These are phyloP conservation scores for Trogon surrucura DNA, from an alignment of 2,113 vertebrate genomes.

Conservation along the genomic window DNA sequence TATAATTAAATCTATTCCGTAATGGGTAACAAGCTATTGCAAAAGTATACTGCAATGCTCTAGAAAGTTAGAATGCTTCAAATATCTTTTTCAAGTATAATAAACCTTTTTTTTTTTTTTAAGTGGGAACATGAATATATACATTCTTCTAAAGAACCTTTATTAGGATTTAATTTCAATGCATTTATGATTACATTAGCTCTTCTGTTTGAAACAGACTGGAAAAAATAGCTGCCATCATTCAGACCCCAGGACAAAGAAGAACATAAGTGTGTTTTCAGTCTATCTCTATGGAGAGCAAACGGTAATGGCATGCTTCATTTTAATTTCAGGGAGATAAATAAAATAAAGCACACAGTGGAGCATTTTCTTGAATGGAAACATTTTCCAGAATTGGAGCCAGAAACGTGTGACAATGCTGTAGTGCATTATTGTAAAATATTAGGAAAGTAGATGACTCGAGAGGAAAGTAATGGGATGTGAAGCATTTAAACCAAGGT, in stretches of 20 bases:
- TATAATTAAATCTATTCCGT: slow-evolving; percentile 51
- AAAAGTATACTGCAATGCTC: slow-evolving; percentile 33
- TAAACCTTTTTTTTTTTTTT: slow-evolving; percentile 42
- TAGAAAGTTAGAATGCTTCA: slow-evolving; percentile 49
- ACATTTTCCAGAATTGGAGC: slow-evolving; percentile 28
- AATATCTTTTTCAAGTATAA: slow-evolving; percentile 47
- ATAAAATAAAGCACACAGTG: slow-evolving; percentile 5
- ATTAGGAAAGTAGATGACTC: neutral
- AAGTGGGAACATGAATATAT: slow-evolving; percentile 46
- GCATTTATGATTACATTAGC: slow-evolving; percentile 46
- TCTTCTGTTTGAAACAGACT: slow-evolving; percentile 23
- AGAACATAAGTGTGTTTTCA: neutral
- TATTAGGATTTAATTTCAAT: slow-evolving; percentile 63
- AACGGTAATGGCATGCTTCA: neutral
- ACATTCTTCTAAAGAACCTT: slow-evolving; percentile 40
- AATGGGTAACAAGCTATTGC: slow-evolving; percentile 59
- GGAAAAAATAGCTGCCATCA: neutral
- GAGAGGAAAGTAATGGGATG: slow-evolving; percentile 29
- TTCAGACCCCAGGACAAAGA: neutral
- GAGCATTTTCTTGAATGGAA: neutral
- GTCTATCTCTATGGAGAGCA: neutral
- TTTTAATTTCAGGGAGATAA: slow-evolving; percentile 47
- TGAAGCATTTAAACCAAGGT: slow-evolving; percentile 39
- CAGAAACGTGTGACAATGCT: slow-evolving; percentile 30
- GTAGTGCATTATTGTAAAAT: slow-evolving; percentile 23